phyloP scores from a whole-genome alignment of 2,797 vertebrate genomes.

The Melanotaenia trifasciata region DNA sequence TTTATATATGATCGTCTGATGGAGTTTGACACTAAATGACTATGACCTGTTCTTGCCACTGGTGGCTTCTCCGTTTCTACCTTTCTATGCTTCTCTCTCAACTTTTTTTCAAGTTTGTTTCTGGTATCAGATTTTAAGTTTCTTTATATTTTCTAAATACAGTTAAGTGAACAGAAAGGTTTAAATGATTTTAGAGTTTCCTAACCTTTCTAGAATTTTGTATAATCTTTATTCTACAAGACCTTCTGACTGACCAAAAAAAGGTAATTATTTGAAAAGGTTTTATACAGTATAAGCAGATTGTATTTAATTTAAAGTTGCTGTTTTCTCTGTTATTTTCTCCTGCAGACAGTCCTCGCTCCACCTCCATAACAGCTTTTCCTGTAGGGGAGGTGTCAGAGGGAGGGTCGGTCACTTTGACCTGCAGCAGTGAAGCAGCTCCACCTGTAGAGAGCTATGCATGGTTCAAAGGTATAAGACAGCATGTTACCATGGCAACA shows the following conservation, averaged over 20 bases:
- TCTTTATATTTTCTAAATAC: too few relatives aligned
- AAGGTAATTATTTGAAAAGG: too few relatives aligned
- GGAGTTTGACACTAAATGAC: too few relatives aligned
- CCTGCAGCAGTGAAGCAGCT: slow-evolving; percentile 81
- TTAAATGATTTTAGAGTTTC: too few relatives aligned
- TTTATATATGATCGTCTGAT: too few relatives aligned
- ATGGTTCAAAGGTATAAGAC: slow-evolving; percentile 81
- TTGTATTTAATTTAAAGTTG: not conserved
- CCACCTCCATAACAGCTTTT: slow-evolving; percentile 70
- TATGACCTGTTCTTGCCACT: too few relatives aligned
- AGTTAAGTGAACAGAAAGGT: too few relatives aligned
- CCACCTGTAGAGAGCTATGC: slow-evolving; percentile 84
- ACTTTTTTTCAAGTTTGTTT: too few relatives aligned
- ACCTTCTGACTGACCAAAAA: not conserved
- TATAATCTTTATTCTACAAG: not conserved
- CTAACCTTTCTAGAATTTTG: not conserved
- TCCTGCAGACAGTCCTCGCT: slow-evolving; percentile 75
- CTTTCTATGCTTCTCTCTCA: too few relatives aligned
- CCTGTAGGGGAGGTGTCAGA: slow-evolving; percentile 70
- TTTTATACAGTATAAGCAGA: not conserved
- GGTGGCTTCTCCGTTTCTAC: not conserved
- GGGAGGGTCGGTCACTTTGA: slow-evolving; percentile 76
- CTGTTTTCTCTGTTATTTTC: not conserved
- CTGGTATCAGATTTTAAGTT: too few relatives aligned
- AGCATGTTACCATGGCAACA: not conserved